Evolutionary conservation across 2,888 invertebrate species (phyloP).

Genomic region (Athalia rosae): DNA sequence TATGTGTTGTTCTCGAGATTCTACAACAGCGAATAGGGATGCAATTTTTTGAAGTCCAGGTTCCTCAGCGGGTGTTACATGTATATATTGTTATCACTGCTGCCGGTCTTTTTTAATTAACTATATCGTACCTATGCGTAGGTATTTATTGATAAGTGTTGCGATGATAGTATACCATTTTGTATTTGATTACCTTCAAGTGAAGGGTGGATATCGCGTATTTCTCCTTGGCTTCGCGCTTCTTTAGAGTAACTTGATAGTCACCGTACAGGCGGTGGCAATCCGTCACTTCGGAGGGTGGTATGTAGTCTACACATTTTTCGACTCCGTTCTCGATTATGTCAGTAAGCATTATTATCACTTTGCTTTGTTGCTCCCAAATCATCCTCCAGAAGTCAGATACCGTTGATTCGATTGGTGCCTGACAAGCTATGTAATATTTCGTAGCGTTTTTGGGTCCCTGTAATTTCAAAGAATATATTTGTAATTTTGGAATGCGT

Average conservation of each 20-base stretch:
- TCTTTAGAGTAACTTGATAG: constrained; percentile 90
- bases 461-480: constrained; percentile 74
- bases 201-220: constrained; percentile 92
- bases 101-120: no score
- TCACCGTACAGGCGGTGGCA: constrained; percentile 91
- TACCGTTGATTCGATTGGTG: constrained; percentile 89
- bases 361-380: constrained; percentile 94
- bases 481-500: neutral
- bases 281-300: constrained; percentile 93
- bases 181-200: constrained; percentile 77
- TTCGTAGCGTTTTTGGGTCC: constrained; percentile 89
- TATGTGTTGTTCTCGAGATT: constrained; percentile 88
- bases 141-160: no score
- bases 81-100: no score
- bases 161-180: no score
- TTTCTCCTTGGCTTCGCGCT: constrained; percentile 92
- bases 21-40: constrained; percentile 68
- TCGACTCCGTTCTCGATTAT: constrained; percentile 92
- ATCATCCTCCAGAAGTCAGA: constrained; percentile 97
- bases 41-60: neutral
- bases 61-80: no score
- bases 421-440: constrained; percentile 95
- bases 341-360: constrained; percentile 93
- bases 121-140: no score
- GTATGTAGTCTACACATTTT: constrained; percentile 93